Base-by-base conservation (phyloP, 2,888 invertebrate genomes). In the Urechis unicinctus region DNA sequence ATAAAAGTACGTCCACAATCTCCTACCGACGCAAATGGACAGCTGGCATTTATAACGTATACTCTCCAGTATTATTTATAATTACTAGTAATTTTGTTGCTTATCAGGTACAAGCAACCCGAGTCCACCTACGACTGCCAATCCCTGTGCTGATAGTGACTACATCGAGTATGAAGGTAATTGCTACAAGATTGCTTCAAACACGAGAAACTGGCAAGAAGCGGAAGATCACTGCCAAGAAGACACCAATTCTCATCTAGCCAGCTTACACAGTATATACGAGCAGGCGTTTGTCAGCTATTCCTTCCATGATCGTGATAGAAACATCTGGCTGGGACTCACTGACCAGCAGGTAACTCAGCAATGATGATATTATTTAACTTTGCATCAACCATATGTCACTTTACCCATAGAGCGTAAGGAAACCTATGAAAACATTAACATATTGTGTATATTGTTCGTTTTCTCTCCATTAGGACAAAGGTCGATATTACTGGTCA, bases 1-100 rank as follows among this genome's bases (percentile, higher is more conserved):
- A 53, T 28, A 64, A 63, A 64, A 59, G 71, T 70, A 59, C 59
- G 58, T n/a, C n/a, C n/a, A n/a, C n/a, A n/a, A n/a, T n/a, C n/a
- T n/a, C n/a, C n/a, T n/a, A n/a, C n/a, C n/a, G n/a, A n/a, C n/a
- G n/a, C n/a, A n/a, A n/a, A n/a, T n/a, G n/a, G n/a, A n/a, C n/a
- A n/a, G n/a, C n/a, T n/a, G n/a, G n/a, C n/a, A n/a, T n/a, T n/a
- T n/a, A n/a, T n/a, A n/a, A n/a, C n/a, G n/a, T n/a, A n/a, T n/a
- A n/a, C n/a, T n/a, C n/a, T n/a, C n/a, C n/a, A n/a, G n/a, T n/a
- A n/a, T n/a, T n/a, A n/a, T n/a, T n/a, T n/a, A n/a, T n/a, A n/a
- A n/a, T n/a, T n/a, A n/a, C n/a, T n/a, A n/a, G n/a, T n/a, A n/a
- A n/a, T n/a, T n/a, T n/a, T n/a, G n/a, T n/a, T n/a, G n/a, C n/a